Conservation (phyloP, 1,140 invertebrate genomes). For the Limonius californicus region DNA sequence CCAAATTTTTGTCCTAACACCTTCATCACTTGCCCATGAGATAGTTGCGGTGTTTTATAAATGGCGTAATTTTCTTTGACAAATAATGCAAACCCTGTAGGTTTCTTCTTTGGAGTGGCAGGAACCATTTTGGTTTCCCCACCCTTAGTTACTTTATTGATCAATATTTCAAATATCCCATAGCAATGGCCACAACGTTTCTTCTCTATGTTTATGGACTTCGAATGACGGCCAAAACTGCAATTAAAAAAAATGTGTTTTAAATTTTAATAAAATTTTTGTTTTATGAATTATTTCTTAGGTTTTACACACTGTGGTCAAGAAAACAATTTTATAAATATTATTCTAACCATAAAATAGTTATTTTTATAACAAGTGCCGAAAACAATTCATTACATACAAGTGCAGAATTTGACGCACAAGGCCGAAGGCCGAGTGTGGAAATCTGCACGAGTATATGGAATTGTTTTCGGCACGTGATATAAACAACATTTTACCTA, state of each 20-base stretch:
- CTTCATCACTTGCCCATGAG: constrained; percentile 83
- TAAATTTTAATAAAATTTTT: constrained; percentile 24
- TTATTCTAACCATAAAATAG: no score
- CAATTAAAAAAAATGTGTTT: constrained; percentile 45
- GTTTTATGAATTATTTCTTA: no score
- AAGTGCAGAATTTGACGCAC: no score
- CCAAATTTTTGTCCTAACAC: constrained; percentile 74
- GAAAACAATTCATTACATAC: no score
- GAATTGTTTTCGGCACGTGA: no score
- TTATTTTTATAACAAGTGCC: no score
- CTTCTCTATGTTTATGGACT: constrained; percentile 73
- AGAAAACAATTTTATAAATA: constrained; percentile 34
- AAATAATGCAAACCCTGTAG: constrained; percentile 76
- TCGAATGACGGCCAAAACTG: constrained; percentile 80
- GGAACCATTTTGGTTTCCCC: constrained; percentile 58
- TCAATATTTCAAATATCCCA: constrained; percentile 72
- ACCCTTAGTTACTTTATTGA: constrained; percentile 65
- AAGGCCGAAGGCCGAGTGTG: no score
- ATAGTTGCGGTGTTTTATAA: constrained; percentile 60
- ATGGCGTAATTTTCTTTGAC: constrained; percentile 82
- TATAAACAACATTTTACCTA: no score
- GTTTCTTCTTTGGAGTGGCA: constrained; percentile 53
- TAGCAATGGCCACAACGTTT: constrained; percentile 79
- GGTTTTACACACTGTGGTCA: no score
- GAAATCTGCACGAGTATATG: no score